These are phyloP conservation scores for Paratrypauchen microcephalus DNA, from an alignment of 2,797 vertebrate genomes.

Conservation along the genomic window DNA sequence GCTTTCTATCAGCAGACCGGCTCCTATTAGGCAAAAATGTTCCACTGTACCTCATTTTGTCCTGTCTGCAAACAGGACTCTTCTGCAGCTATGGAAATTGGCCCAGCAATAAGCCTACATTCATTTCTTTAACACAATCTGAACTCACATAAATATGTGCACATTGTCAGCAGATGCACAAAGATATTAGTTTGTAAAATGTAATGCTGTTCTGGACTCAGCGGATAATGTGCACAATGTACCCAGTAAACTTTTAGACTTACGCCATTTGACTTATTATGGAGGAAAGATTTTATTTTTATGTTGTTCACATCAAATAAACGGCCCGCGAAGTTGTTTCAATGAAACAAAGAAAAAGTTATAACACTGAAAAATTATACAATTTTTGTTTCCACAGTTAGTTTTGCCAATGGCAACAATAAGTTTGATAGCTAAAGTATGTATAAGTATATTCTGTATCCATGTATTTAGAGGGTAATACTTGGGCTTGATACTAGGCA, in stretches of 20 bases:
- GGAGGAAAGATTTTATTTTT: conserved; percentile 8
- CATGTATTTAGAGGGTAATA: too few relatives aligned
- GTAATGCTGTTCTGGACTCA: neutral
- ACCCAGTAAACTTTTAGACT: conserved; percentile 5
- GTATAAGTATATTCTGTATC: too few relatives aligned
- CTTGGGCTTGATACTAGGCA: too few relatives aligned
- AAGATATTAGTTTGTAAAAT: neutral
- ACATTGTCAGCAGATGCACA: conserved; percentile 5
- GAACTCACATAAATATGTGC: conserved; percentile 10
- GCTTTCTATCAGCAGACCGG: conserved; percentile 40
- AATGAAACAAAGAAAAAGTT: neutral
- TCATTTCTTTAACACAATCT: conserved; percentile 6
- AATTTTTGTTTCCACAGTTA: too few relatives aligned
- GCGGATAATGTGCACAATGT: neutral
- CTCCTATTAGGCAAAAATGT: conserved; percentile 25
- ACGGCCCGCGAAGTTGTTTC: neutral
- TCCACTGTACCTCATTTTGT: conserved; percentile 24
- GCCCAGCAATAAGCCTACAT: conserved; percentile 6
- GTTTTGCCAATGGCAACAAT: too few relatives aligned
- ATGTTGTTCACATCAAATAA: conserved; percentile 3
- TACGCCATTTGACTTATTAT: conserved; percentile 9
- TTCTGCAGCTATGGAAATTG: conserved; percentile 16
- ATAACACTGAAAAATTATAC: neutral
- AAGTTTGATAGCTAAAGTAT: too few relatives aligned
- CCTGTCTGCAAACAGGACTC: conserved; percentile 26